These are phyloP conservation scores for Drosophila fulvimacula DNA, from an alignment of 2,888 invertebrate species.

Conservation along the genomic window DNA sequence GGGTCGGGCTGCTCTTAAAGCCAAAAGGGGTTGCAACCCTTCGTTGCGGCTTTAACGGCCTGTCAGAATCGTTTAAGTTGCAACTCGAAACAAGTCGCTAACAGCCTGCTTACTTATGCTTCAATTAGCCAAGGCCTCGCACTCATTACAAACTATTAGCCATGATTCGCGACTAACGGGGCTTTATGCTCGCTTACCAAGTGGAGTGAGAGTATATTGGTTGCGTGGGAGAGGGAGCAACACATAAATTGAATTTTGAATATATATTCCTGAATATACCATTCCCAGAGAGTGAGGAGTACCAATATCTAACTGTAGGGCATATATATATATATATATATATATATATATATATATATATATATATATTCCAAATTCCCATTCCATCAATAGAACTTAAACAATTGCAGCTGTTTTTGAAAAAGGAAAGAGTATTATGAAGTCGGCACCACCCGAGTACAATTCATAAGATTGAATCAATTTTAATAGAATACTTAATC, in stretches of 20 bases:
- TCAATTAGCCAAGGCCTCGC: constrained; percentile 50
- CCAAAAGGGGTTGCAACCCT: constrained; percentile 32
- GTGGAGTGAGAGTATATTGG: background rate
- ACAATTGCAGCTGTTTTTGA: background rate
- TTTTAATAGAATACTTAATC: background rate
- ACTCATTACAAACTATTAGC: constrained; percentile 49
- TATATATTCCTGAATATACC: too few species aligned
- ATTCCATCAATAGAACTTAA: too few species aligned
- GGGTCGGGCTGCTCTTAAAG: background rate
- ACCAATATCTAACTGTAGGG: background rate
- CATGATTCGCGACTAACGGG: constrained; percentile 4
- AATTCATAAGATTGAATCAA: background rate
- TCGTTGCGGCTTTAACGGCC: constrained; percentile 17
- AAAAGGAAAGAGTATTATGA: background rate
- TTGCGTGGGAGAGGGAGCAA: background rate
- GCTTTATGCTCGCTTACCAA: background rate
- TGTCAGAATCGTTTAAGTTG: constrained; percentile 10
- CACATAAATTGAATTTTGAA: background rate
- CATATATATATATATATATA: too few species aligned
- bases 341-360: too few species aligned
- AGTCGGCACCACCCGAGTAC: background rate
- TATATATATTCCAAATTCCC: too few species aligned
- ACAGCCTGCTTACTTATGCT: constrained; percentile 59
- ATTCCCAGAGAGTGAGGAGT: background rate
- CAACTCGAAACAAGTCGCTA: constrained; percentile 24